Evolutionary conservation across 2,113 vertebrate species (phyloP).

Genomic region (Dunckerocampus dactyliophorus): DNA sequence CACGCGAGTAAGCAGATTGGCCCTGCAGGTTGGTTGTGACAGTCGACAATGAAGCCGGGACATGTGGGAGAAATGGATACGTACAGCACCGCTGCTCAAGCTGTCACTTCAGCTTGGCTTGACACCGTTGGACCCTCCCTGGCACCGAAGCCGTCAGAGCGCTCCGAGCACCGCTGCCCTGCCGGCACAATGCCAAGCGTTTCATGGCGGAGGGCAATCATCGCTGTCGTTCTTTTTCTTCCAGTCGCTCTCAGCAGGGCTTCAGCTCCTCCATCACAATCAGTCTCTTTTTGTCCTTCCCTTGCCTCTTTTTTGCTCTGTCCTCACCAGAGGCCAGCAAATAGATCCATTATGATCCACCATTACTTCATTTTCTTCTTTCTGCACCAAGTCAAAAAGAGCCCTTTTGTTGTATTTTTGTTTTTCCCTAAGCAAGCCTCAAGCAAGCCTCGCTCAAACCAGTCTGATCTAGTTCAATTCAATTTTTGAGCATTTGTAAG

Average conservation of each 20-base stretch:
- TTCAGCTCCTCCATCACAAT: slow-evolving; percentile 33
- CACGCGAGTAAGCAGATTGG: slow-evolving; percentile 71
- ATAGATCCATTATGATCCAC: slow-evolving; percentile 48
- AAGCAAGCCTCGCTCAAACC: slow-evolving; percentile 27
- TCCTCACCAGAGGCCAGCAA: slow-evolving; percentile 37
- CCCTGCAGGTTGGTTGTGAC: slow-evolving; percentile 60
- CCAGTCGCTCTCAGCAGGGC: slow-evolving; percentile 36
- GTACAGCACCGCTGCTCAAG: slow-evolving; percentile 54
- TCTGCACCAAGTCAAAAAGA: slow-evolving; percentile 28
- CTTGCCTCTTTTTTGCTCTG: slow-evolving; percentile 37
- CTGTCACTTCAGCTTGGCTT: slow-evolving; percentile 66
- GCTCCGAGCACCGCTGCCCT: slow-evolving; percentile 55
- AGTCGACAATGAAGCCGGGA: slow-evolving; percentile 57
- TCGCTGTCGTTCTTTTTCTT: slow-evolving; percentile 44
- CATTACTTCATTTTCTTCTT: slow-evolving; percentile 47
- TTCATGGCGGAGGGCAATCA: slow-evolving; percentile 52
- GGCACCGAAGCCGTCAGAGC: slow-evolving; percentile 51
- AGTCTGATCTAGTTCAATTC: slow-evolving; percentile 6
- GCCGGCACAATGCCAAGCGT: slow-evolving; percentile 51
- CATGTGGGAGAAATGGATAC: slow-evolving; percentile 54
- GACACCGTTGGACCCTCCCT: slow-evolving; percentile 50
- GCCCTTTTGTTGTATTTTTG: slow-evolving; percentile 29
- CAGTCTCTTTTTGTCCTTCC: slow-evolving; percentile 29
- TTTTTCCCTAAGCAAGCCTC: slow-evolving; percentile 30
- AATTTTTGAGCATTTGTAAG: neutral